Percentiles rank a stretch among this genome's conserved stretches.
Conservation (phyloP, 2,113 vertebrate species). For the Ursus arctos region DNA sequence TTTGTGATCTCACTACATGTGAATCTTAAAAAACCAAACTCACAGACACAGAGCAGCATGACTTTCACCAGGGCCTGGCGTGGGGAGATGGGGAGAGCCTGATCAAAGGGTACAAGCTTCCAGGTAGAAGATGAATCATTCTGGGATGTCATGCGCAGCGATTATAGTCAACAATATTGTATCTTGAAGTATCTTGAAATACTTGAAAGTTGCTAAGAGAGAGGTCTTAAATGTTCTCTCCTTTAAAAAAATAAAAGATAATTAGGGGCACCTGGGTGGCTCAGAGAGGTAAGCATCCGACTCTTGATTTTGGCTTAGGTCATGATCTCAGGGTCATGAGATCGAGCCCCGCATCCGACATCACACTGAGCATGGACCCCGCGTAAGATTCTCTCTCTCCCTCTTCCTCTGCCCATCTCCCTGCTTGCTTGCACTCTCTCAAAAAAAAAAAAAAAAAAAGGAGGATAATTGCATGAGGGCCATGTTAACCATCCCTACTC, state of each 20-base stretch:
- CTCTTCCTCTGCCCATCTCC: background rate
- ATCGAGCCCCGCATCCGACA: background rate
- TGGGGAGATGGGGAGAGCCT: fast-evolving
- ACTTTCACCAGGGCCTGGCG: background rate
- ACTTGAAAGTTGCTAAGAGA: background rate
- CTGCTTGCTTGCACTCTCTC: background rate
- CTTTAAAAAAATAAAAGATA: background rate
- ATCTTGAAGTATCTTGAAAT: background rate
- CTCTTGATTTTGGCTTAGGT: background rate
- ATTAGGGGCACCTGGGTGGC: background rate
- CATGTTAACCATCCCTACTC: background rate
- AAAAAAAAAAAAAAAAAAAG: background rate
- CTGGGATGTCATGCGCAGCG: fast-evolving
- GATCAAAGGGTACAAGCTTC: background rate
- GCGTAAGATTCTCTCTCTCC: background rate
- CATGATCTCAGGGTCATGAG: background rate
- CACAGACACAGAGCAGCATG: background rate
- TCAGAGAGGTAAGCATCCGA: background rate
- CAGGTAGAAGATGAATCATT: background rate
- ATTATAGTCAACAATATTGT: background rate
- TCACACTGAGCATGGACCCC: background rate
- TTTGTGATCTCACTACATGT: background rate
- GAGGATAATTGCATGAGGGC: background rate
- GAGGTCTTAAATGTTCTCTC: background rate
- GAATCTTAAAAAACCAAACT: background rate